Percentiles rank a stretch among this genome's conserved stretches.
These are phyloP conservation scores for Sphenodon punctatus DNA, from an alignment of 2,797 vertebrate species.

Conservation along the genomic window DNA sequence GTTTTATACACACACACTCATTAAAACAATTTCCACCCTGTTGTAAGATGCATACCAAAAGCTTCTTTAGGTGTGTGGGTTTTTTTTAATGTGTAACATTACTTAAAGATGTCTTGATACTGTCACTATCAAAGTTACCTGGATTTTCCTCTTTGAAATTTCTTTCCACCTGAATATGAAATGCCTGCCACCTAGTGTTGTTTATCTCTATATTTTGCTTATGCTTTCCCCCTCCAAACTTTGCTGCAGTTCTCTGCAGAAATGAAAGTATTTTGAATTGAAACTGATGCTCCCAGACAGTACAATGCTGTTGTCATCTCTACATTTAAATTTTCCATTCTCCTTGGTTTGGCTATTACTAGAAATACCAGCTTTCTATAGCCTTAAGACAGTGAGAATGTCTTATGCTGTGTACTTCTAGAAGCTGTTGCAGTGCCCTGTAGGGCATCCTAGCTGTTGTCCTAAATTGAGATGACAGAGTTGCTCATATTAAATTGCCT, in stretches of 20 bases:
- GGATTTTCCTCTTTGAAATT: background rate
- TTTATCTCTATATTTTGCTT: background rate
- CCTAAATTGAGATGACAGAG: slow-evolving; percentile 86
- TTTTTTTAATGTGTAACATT: background rate
- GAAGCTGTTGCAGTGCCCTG: slow-evolving; percentile 73
- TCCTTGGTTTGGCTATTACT: slow-evolving; percentile 67
- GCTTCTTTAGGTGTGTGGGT: fast-evolving
- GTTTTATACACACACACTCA: background rate
- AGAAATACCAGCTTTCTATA: slow-evolving; percentile 71
- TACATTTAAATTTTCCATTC: slow-evolving; percentile 56
- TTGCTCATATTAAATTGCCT: slow-evolving; percentile 82
- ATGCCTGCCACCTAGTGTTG: slow-evolving; percentile 22
- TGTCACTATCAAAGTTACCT: background rate
- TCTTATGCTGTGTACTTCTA: slow-evolving; percentile 65
- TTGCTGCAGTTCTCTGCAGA: slow-evolving; percentile 1
- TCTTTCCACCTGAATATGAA: background rate
- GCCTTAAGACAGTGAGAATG: slow-evolving; percentile 70
- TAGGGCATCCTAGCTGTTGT: slow-evolving; percentile 79
- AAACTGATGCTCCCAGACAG: slow-evolving; percentile 44
- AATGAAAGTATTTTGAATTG: slow-evolving; percentile 24
- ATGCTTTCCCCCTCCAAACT: background rate
- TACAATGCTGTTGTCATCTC: slow-evolving; percentile 48
- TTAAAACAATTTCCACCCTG: background rate
- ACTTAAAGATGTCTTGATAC: background rate
- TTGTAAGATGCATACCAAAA: background rate